Base-by-base conservation (phyloP, 2,113 vertebrate species). In the Ascaphus truei region DNA sequence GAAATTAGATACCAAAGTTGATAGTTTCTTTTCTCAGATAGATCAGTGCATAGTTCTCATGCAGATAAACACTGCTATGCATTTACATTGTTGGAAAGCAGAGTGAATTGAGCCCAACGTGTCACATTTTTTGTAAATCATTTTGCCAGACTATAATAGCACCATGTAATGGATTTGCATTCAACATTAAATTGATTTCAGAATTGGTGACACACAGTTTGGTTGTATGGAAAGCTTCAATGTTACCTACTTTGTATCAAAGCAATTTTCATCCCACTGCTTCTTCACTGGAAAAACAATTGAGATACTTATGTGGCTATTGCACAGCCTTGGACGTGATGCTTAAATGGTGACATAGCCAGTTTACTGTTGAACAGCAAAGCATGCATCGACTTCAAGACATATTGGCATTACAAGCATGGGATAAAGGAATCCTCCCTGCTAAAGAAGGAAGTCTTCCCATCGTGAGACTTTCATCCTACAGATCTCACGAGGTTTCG, bases 11-110 rank as follows among this genome's bases (percentile, higher is more conserved):
- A 94, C 88, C 92, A 85, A 88, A 92, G 91, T 93, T 85, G 88
- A 92, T 91, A 89, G 82, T 91, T 82, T 88, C 72, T 80, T 80
- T 82, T 73, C 58, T 81, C 83, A 75, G 83, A 91, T 90, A 93
- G 86, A 88, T 93, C 91, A 93, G 95, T 98, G 95, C 95, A 98
- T 98, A 97, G 95, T 93, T 94, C 85, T 90, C 95, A 98, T 98
- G 95, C 94, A 95, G 95, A 93, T 93, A 90, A 90, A 92, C 89
- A 92, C 94, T 95, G 95, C 95, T 92, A 90, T 91, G 91, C 92
- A 91, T 90, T 88, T 91, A 91, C 85, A 92, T 90, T 83, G 91
- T 92, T 92, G 86, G 89, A 91, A 95, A 94, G 94, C 92, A 92
- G 86, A 92, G 87, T 92, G 81, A 90, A 90, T 88, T 86, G 82